phyloP scores from a whole-genome alignment of 2,113 vertebrate species.

The Erythrocebus patas region DNA sequence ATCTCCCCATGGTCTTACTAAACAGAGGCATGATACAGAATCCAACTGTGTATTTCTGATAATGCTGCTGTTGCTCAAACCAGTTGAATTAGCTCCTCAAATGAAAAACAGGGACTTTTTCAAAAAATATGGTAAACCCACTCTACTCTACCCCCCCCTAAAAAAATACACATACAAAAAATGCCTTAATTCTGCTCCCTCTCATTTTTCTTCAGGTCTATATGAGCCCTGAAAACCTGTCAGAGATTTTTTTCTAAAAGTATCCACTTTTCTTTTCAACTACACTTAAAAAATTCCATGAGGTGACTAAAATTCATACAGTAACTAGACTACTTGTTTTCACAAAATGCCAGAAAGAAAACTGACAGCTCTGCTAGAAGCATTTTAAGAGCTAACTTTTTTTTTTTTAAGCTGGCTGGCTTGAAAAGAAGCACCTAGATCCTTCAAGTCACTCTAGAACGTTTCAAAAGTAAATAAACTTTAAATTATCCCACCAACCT shows the following conservation, averaged over 20 bases:
- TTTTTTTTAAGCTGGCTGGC: background rate
- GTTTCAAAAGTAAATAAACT: slow-evolving; percentile 40
- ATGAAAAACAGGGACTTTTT: background rate
- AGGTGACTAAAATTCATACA: slow-evolving; percentile 13
- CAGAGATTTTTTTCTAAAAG: slow-evolving; percentile 19
- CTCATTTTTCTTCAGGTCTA: background rate
- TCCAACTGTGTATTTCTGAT: slow-evolving; percentile 38
- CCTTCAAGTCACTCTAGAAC: slow-evolving; percentile 27
- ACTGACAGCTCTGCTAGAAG: slow-evolving; percentile 2
- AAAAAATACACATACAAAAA: slow-evolving; percentile 24
- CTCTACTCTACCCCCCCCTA: too few relatives aligned
- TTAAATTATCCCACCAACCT: background rate
- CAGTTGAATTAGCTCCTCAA: slow-evolving; percentile 16
- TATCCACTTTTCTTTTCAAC: background rate
- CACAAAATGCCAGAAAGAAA: slow-evolving; percentile 52
- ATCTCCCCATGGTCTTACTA: slow-evolving; percentile 30
- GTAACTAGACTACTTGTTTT: slow-evolving; percentile 42
- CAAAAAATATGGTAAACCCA: background rate
- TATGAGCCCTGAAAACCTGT: background rate
- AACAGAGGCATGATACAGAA: slow-evolving; percentile 34
- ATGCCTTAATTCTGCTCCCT: slow-evolving; percentile 41
- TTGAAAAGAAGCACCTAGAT: slow-evolving; percentile 39
- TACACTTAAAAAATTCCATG: slow-evolving; percentile 36
- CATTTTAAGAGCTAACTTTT: slow-evolving; percentile 16
- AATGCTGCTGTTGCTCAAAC: slow-evolving; percentile 13